Evolutionary conservation across 2,113 vertebrate species (phyloP).

Genomic region (Crotophaga sulcirostris): DNA sequence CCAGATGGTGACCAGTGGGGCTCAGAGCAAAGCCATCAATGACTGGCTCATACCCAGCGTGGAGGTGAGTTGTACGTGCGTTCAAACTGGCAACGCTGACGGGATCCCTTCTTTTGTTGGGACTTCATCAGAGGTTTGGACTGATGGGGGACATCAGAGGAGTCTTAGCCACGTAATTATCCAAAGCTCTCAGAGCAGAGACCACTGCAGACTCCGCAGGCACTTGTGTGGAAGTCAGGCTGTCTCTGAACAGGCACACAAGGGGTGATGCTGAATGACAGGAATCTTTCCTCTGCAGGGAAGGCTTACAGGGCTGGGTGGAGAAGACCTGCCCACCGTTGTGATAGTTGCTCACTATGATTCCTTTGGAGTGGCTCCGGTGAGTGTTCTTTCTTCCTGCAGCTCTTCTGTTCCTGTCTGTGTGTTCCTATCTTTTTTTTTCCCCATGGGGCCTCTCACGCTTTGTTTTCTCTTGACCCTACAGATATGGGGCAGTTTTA

Average conservation of each 20-base stretch:
- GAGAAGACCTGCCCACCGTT: conserved; percentile 95
- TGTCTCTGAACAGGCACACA: background rate
- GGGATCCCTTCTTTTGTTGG: background rate
- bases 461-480: background rate
- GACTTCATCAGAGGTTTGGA: background rate
- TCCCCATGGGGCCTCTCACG: background rate
- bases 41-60: conserved; percentile 98
- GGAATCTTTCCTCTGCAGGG: conserved; percentile 74
- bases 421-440: background rate
- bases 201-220: background rate
- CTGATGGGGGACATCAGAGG: background rate
- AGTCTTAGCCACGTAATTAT: background rate
- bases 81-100: background rate
- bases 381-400: conserved; percentile 60
- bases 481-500: background rate
- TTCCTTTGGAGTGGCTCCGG: conserved; percentile 94
- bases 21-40: conserved; percentile 94
- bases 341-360: conserved; percentile 97
- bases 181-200: background rate
- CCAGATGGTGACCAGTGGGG: conserved; percentile 97
- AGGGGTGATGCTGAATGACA: background rate
- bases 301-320: conserved; percentile 90
- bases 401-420: background rate
- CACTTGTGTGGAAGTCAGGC: background rate
- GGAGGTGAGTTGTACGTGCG: conserved; percentile 83